Evolutionary conservation across 1,140 invertebrate species (phyloP), one percentile per base, ranked within the genome.

Genomic region (Hylyphantes graminicola): DNA sequence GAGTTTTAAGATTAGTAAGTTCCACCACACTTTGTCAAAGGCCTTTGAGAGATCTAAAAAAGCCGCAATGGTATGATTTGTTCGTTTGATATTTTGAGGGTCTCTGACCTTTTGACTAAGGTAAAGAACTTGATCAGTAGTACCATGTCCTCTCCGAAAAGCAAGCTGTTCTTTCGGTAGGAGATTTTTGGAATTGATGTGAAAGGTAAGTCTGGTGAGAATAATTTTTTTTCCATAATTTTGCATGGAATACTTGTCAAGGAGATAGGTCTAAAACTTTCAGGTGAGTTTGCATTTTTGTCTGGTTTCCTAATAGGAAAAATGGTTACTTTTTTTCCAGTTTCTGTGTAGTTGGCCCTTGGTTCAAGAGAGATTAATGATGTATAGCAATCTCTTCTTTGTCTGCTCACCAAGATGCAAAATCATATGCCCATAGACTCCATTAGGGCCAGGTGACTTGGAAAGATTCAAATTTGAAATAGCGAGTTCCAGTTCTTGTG

Each of bases 41-140:
- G 61, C 61, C 61, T 64, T 64, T 10, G 61, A 64, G 15, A 64
- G 61, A 64, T 64, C 61, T 64, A 64, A 19, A 64, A 64, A 64
- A 11, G 15, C 61, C 15, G 61, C 61, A 64, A 64, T 15, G 15
- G 61, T 64, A n/a, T 64, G 61, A 48, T 68, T 68, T 15, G 65
- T 68, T 11, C 53, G 51, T 6, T 57, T 48, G n/a, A 57, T 57
- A 68, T 67, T 78, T 21, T 67, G 76, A 4, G 51, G n/a, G 57
- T 78, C 51, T 55, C 76, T 78, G 9, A 35, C 65, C 48, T 70
- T 17, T 70, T 79, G 77, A 79, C 7, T 17, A 79, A 79, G 59
- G 70, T 54, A 70, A 48, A 74, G 19, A 7, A 79, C 59, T 35
- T 79, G 77, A 35, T 79, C 53, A 11, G 57, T 19, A 48, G 65